Conservation (phyloP, 1,140 invertebrate species). For the Mamestra configurata region DNA sequence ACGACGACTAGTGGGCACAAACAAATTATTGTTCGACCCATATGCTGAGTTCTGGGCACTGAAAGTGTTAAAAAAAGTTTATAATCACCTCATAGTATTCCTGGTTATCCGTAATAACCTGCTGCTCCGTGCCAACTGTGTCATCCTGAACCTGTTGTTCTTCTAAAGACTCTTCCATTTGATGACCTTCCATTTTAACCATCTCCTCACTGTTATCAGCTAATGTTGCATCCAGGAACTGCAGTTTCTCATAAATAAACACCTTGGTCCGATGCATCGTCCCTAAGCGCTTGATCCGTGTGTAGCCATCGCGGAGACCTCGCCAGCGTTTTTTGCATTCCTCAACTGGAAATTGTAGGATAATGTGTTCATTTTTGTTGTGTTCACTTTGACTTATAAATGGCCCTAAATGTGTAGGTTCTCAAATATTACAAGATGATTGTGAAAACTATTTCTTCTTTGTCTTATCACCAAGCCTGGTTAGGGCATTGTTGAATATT, state of each 20-base stretch:
- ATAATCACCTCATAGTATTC: conserved; percentile 81
- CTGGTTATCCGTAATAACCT: conserved; percentile 82
- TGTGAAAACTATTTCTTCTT: too few species aligned
- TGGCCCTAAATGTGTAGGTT: background rate
- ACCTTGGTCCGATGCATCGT: conserved; percentile 76
- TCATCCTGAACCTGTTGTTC: conserved; percentile 55
- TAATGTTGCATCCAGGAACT: conserved; percentile 70
- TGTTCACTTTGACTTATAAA: background rate
- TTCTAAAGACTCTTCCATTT: conserved; percentile 55
- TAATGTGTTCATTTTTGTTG: conserved; percentile 8
- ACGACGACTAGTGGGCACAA: too few species aligned
- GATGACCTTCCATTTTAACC: conserved; percentile 54
- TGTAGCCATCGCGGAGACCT: conserved; percentile 80
- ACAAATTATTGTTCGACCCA: too few species aligned
- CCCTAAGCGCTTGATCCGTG: conserved; percentile 75
- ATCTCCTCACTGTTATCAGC: conserved; percentile 56
- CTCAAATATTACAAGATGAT: too few species aligned
- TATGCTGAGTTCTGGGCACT: too few species aligned
- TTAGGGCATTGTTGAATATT: too few species aligned
- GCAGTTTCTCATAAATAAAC: conserved; percentile 76
- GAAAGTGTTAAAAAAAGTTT: background rate
- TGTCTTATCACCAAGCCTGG: too few species aligned
- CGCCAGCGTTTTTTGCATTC: conserved; percentile 84
- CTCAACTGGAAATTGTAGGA: conserved; percentile 76
- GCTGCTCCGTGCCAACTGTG: conserved; percentile 63